Evolutionary conservation across 2,888 invertebrate genomes (phyloP).

Genomic region (Tribolium freemani): DNA sequence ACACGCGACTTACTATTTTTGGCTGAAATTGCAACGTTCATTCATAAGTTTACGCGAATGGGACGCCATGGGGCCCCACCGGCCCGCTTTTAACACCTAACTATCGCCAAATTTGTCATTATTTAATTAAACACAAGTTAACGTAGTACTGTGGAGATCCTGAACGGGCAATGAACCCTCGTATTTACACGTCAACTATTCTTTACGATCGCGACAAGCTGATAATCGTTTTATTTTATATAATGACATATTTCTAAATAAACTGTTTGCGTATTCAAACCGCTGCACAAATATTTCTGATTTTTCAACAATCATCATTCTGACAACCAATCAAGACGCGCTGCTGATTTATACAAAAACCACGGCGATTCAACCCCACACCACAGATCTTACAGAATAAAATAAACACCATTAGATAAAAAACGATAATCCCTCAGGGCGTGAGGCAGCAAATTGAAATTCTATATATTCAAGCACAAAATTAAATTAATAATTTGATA

Average conservation of each 20-base stretch:
- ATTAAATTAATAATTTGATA: no score
- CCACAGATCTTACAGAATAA: no score
- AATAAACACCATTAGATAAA: no score
- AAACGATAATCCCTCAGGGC: no score
- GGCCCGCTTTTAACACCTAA: conserved; percentile 19
- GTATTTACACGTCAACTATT: conserved; percentile 33
- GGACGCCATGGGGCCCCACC: background rate
- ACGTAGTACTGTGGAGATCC: conserved; percentile 12
- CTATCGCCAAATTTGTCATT: conserved; percentile 12
- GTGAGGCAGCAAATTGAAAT: no score
- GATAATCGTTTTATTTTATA: conserved; percentile 26
- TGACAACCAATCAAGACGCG: background rate
- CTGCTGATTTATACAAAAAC: background rate
- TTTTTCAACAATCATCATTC: background rate
- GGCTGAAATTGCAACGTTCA: conserved; percentile 12
- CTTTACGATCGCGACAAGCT: conserved; percentile 29
- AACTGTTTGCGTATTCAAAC: background rate
- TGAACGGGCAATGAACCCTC: conserved; percentile 25
- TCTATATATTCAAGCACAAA: no score
- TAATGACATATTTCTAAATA: conserved; percentile 8
- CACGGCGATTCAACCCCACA: background rate
- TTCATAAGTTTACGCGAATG: conserved; percentile 24
- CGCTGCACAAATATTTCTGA: background rate
- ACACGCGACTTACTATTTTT: conserved; percentile 7
- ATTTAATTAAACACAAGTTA: conserved; percentile 12